Conservation (phyloP, 1,140 invertebrate species). For the Acromyrmex heyeri region DNA sequence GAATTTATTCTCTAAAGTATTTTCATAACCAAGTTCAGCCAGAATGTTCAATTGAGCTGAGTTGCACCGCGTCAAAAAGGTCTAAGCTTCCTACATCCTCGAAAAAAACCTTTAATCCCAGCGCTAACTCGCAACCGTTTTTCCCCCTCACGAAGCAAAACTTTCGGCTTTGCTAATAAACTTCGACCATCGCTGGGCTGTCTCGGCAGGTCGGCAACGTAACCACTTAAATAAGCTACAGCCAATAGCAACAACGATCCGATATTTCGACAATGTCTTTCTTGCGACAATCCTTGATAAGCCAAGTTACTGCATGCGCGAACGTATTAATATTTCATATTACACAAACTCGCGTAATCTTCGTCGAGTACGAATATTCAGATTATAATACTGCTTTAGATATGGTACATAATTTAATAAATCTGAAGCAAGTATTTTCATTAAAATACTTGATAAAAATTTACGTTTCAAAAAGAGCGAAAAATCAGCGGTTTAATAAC, state of each 20-base stretch:
- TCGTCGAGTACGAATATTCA: not conserved
- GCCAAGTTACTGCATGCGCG: not conserved
- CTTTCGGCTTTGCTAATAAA: constrained; percentile 61
- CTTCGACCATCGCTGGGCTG: not conserved
- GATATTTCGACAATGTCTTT: constrained; percentile 39
- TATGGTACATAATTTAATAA: constrained; percentile 31
- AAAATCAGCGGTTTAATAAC: not conserved
- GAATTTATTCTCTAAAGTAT: constrained; percentile 60
- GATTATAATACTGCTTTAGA: constrained; percentile 35
- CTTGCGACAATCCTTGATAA: constrained; percentile 25
- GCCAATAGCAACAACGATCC: constrained; percentile 9
- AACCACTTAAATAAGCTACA: constrained; percentile 44
- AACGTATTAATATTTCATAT: constrained; percentile 38
- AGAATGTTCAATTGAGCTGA: constrained; percentile 52
- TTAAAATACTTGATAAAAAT: not conserved
- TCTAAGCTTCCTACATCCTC: constrained; percentile 50
- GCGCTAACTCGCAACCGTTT: constrained; percentile 58
- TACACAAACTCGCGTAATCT: not conserved
- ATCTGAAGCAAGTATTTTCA: not conserved
- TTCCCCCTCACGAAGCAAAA: constrained; percentile 42
- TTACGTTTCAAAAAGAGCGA: not conserved
- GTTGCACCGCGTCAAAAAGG: constrained; percentile 42
- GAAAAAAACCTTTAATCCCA: constrained; percentile 57
- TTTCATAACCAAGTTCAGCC: constrained; percentile 57
- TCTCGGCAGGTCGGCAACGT: constrained; percentile 4